phyloP scores from a whole-genome alignment of 2,113 vertebrate species.

The Oceanodroma tethys region DNA sequence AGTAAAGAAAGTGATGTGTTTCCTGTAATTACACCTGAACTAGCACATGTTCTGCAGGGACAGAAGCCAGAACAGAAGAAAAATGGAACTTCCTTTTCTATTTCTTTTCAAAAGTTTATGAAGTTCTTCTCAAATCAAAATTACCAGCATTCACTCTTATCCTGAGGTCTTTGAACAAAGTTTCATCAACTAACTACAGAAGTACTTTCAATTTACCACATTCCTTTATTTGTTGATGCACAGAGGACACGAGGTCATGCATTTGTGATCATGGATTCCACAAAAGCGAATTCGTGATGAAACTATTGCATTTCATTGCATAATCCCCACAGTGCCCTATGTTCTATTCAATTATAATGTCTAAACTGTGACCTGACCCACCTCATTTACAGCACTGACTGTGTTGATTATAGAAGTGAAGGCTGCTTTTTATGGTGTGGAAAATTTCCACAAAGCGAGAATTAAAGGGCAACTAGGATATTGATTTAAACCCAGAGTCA shows the following conservation, averaged over 20 bases:
- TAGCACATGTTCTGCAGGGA: neutral
- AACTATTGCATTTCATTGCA: neutral
- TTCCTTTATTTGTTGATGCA: neutral
- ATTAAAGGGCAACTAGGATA: neutral
- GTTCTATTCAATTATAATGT: neutral
- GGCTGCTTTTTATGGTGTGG: neutral
- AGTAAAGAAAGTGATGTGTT: neutral
- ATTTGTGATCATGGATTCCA: neutral
- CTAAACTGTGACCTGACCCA: neutral
- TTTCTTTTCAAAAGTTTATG: neutral
- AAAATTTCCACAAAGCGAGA: neutral
- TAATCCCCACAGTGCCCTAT: neutral
- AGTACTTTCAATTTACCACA: neutral
- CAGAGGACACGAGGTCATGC: neutral
- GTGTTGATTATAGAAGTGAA: neutral
- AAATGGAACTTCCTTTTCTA: neutral
- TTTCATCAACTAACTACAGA: neutral
- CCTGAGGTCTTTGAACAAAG: neutral
- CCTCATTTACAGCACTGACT: neutral
- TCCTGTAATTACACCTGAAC: neutral
- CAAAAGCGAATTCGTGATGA: neutral
- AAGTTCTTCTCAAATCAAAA: neutral
- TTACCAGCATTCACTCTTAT: neutral
- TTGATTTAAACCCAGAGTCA: neutral
- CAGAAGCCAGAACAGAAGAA: neutral